phyloP scores from a whole-genome alignment of 2,797 vertebrate species.

The Eleutherodactylus coqui region DNA sequence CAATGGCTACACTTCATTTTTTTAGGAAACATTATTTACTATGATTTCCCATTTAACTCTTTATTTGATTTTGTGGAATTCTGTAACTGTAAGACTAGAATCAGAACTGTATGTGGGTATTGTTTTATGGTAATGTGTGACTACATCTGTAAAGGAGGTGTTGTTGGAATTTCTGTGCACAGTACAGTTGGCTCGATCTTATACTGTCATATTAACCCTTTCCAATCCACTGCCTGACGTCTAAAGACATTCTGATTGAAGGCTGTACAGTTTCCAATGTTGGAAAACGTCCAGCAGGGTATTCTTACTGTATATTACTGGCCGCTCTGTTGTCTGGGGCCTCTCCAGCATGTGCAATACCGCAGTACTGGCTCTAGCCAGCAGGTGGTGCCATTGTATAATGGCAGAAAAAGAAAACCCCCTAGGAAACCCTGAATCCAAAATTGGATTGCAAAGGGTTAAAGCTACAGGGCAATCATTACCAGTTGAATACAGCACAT shows the following conservation, averaged over 20 bases:
- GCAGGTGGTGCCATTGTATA: no score
- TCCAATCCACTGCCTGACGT: no score
- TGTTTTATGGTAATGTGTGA: background rate
- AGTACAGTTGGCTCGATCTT: background rate
- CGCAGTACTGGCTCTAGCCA: no score
- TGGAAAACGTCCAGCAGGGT: no score
- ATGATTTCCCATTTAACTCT: background rate
- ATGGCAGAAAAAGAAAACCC: no score
- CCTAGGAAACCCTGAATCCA: no score
- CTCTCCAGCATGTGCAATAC: no score
- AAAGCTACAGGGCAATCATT: constrained; percentile 11
- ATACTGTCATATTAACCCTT: background rate
- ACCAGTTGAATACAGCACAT: background rate
- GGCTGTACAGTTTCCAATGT: no score
- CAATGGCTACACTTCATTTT: background rate
- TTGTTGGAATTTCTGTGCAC: constrained; percentile 1
- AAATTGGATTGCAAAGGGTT: no score
- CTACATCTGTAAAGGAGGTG: background rate
- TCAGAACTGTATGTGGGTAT: background rate
- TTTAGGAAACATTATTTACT: background rate
- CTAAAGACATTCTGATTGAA: no score
- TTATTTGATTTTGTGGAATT: background rate
- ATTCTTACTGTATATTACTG: no score
- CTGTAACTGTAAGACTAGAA: background rate
- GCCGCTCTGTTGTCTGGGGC: no score